Percentiles rank a stretch among this genome's conserved stretches.
These are phyloP conservation scores for Ferrisia virgata DNA, from an alignment of 2,888 invertebrate species.

Conservation along the genomic window DNA sequence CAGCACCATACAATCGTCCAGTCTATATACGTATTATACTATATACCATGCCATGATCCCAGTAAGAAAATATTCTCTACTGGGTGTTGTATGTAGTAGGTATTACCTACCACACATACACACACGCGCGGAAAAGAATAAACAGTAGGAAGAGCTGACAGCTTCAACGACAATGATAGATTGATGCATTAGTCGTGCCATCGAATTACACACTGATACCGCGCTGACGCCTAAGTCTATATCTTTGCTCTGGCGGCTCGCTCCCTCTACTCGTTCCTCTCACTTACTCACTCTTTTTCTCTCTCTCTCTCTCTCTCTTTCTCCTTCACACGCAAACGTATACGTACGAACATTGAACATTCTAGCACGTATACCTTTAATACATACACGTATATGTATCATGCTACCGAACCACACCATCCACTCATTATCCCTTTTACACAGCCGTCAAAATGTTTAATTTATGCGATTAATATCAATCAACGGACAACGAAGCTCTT, in stretches of 20 bases:
- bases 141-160: slow-evolving; percentile 40
- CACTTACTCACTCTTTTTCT: background rate
- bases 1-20: background rate
- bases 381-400: too few species aligned
- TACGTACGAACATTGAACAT: background rate
- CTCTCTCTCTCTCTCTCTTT: background rate
- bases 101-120: background rate
- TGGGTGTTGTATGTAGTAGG: background rate
- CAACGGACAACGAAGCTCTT: slow-evolving; percentile 1
- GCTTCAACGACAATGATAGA: slow-evolving; percentile 43
- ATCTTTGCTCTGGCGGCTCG: background rate
- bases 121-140: background rate
- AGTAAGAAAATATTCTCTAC: background rate
- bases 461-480: slow-evolving; percentile 45
- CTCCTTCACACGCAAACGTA: background rate
- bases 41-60: background rate
- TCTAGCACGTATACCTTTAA: too few species aligned
- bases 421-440: slow-evolving; percentile 43
- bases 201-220: slow-evolving; percentile 21
- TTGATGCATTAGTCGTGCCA: slow-evolving; percentile 36
- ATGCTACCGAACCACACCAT: slow-evolving; percentile 14
- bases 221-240: background rate
- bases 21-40: too few species aligned
- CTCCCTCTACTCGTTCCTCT: background rate
- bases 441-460: slow-evolving; percentile 43